phyloP scores from a whole-genome alignment of 2,797 vertebrate genomes.

The Myotis myotis region DNA sequence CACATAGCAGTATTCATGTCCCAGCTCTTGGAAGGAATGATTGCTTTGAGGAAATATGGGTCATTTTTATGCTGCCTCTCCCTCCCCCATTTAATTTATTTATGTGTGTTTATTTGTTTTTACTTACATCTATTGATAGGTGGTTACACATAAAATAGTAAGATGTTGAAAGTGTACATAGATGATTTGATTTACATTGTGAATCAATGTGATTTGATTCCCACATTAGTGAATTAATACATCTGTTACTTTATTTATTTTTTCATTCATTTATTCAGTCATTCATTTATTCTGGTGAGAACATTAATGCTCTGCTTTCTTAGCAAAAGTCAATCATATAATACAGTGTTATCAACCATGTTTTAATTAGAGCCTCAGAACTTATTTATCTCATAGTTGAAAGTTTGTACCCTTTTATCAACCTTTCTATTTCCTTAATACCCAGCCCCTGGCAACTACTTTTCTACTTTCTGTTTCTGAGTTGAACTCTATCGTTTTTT shows the following conservation, averaged over 20 bases:
- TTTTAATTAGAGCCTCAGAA: not conserved
- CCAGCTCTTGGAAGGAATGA: not conserved
- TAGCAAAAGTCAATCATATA: not conserved
- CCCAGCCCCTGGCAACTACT: not conserved
- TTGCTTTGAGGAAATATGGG: not conserved
- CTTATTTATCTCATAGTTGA: not conserved
- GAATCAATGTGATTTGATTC: not conserved
- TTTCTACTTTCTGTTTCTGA: not conserved
- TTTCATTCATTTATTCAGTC: not conserved
- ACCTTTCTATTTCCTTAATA: not conserved
- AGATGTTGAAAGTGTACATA: not conserved
- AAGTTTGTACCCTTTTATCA: not conserved
- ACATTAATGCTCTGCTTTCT: not conserved
- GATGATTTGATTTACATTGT: not conserved
- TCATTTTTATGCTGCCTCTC: not conserved
- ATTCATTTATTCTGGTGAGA: not conserved
- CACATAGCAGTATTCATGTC: not conserved
- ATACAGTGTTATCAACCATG: not conserved
- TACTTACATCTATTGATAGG: not conserved
- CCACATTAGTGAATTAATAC: not conserved
- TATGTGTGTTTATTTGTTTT: not conserved
- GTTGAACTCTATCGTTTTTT: not conserved
- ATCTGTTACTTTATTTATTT: not conserved
- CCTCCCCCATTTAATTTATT: not conserved
- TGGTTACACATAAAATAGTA: not conserved